phyloP scores from a whole-genome alignment of 2,888 invertebrate genomes.

The Ectemnius lituratus region DNA sequence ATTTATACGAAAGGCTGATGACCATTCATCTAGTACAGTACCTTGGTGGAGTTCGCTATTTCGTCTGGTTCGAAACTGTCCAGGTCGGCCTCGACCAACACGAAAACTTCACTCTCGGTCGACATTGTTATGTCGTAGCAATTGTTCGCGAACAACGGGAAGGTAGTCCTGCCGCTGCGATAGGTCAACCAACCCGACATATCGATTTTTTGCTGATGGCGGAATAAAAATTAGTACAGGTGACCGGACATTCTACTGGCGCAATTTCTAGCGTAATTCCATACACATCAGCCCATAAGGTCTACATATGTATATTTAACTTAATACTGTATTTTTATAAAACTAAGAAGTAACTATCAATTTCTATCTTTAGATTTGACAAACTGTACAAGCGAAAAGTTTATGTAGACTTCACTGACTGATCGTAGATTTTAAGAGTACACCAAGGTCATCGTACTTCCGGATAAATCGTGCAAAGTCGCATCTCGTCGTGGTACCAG shows the following conservation, averaged over 20 bases:
- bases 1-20: not conserved
- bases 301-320: too few species aligned
- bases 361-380: too few species aligned
- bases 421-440: not conserved
- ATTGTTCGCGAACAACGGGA: slow-evolving; percentile 75
- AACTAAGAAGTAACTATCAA: too few species aligned
- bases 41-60: slow-evolving; percentile 71
- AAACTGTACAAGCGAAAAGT: too few species aligned
- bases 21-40: slow-evolving; percentile 40
- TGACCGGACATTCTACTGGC: slow-evolving; percentile 12
- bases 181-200: slow-evolving; percentile 77
- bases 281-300: not conserved
- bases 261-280: not conserved
- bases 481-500: slow-evolving; percentile 79
- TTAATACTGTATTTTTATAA: too few species aligned
- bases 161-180: slow-evolving; percentile 72
- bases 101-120: slow-evolving; percentile 69
- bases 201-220: slow-evolving; percentile 76
- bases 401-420: too few species aligned
- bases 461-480: slow-evolving; percentile 81
- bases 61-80: slow-evolving; percentile 66
- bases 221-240: slow-evolving; percentile 25
- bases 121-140: slow-evolving; percentile 53
- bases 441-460: slow-evolving; percentile 76
- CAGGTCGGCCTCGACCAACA: slow-evolving; percentile 75